Conservation (phyloP, 2,888 invertebrate genomes). For the Eretmocerus hayati region DNA sequence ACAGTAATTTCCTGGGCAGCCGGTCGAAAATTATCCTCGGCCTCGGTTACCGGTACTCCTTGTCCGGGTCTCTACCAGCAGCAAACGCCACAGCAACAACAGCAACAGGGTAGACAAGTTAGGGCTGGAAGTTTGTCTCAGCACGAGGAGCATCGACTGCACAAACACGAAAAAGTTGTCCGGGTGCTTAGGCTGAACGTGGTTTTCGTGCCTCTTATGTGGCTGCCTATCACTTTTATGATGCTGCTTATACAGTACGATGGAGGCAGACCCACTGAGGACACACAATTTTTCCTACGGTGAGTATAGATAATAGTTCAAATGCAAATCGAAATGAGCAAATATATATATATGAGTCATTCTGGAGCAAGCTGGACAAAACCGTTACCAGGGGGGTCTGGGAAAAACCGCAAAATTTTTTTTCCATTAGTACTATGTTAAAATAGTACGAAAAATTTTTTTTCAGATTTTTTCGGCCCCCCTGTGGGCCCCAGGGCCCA, state of each 20-base stretch:
- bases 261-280: conserved; percentile 48
- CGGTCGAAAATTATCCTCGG: conserved; percentile 45
- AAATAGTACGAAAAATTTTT: too few species aligned
- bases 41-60: conserved; percentile 34
- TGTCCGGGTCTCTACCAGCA: neutral
- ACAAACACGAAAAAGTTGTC: conserved; percentile 52
- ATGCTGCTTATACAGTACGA: conserved; percentile 53
- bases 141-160: conserved; percentile 50
- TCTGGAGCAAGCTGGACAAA: too few species aligned
- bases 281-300: conserved; percentile 49
- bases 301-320: too few species aligned
- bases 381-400: too few species aligned
- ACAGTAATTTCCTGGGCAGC: conserved; percentile 48
- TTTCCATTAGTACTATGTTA: too few species aligned
- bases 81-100: neutral
- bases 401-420: too few species aligned
- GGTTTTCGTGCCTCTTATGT: conserved; percentile 53
- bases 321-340: too few species aligned
- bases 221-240: conserved; percentile 52
- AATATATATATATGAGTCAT: too few species aligned
- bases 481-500: too few species aligned
- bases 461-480: too few species aligned
- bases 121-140: conserved; percentile 48
- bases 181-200: conserved; percentile 52
- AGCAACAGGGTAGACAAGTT: conserved; percentile 32